These are phyloP conservation scores for Pomacea maculata DNA, from an alignment of 1,140 invertebrate species.

Conservation along the genomic window DNA sequence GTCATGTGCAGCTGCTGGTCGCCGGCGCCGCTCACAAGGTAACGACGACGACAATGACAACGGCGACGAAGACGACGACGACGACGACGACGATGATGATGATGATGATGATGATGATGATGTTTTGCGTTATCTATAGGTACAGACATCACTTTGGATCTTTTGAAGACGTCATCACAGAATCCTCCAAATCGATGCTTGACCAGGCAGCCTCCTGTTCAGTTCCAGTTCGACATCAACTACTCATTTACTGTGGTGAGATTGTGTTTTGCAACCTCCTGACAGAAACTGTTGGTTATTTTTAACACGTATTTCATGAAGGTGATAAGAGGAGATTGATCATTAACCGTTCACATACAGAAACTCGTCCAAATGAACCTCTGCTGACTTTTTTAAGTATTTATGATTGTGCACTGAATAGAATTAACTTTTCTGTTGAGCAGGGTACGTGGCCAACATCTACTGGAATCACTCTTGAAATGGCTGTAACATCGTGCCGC, in stretches of 20 bases:
- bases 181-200: constrained; percentile 38
- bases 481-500: constrained; percentile 29
- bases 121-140: constrained; percentile 21
- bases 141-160: constrained; percentile 40
- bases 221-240: constrained; percentile 34
- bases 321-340: background rate
- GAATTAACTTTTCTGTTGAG: too few species aligned
- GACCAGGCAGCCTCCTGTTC: constrained; percentile 22
- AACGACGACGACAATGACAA: background rate
- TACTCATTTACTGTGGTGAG: constrained; percentile 30
- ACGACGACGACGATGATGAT: too few species aligned
- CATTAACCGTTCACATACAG: too few species aligned
- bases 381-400: background rate
- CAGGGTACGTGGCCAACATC: constrained; percentile 27
- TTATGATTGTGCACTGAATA: background rate
- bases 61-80: too few species aligned
- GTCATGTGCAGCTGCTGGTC: background rate
- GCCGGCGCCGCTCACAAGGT: constrained; percentile 11
- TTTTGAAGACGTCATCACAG: constrained; percentile 26
- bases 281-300: background rate
- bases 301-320: background rate
- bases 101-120: too few species aligned
- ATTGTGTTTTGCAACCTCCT: too few species aligned
- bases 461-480: constrained; percentile 28
- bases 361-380: too few species aligned